A percentile compares a stretch with the other conserved stretches of the same genome.
Conservation (phyloP, 2,888 invertebrate genomes). For the Cantharis rustica region DNA sequence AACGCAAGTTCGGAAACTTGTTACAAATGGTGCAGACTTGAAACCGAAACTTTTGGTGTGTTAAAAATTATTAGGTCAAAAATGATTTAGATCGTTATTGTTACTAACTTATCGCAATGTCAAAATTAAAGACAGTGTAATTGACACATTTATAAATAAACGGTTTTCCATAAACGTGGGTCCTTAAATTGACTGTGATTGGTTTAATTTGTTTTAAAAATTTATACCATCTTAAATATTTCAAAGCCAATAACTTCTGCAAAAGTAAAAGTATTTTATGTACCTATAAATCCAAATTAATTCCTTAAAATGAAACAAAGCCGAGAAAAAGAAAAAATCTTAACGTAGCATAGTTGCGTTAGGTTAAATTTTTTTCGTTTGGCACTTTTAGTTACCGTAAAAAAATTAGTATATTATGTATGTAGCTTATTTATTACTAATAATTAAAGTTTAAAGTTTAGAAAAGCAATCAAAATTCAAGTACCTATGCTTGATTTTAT, state of each 20-base stretch:
- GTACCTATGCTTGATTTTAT: background rate
- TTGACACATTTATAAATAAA: background rate
- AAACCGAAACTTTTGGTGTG: background rate
- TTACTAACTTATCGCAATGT: background rate
- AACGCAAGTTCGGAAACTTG: background rate
- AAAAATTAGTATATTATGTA: too few relatives aligned
- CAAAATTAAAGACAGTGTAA: background rate
- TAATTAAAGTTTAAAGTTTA: too few relatives aligned
- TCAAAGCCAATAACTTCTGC: background rate
- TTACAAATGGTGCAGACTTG: background rate
- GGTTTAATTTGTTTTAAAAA: background rate
- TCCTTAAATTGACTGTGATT: background rate
- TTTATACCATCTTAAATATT: background rate
- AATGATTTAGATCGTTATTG: background rate
- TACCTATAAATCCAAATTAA: too few relatives aligned
- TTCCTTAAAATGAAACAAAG: too few relatives aligned
- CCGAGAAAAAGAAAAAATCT: too few relatives aligned
- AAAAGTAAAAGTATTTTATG: too few relatives aligned
- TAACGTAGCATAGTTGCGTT: too few relatives aligned
- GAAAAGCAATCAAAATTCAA: background rate
- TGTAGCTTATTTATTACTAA: background rate
- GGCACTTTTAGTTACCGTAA: too few relatives aligned
- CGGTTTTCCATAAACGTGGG: background rate
- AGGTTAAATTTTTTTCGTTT: too few relatives aligned
- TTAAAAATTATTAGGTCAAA: background rate